Evolutionary conservation across 2,888 invertebrate genomes (phyloP), one percentile per base, ranked within the genome.

Genomic region (Smittia sp.): DNA sequence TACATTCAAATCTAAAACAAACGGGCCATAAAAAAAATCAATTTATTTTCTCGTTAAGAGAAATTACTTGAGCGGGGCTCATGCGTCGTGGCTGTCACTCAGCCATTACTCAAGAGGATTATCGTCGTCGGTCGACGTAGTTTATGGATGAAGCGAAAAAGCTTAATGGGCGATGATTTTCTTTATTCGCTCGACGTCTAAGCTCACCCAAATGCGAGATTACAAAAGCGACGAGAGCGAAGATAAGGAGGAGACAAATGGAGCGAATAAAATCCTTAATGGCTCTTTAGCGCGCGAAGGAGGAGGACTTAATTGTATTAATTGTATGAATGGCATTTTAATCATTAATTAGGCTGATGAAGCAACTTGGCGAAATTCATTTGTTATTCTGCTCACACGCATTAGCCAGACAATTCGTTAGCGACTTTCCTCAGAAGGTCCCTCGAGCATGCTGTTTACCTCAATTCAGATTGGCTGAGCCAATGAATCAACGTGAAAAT

Each of bases 311-410:
- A 69, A 69, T 69, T 69, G 25, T 54, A 69, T 69, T 69, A 72
- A 72, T 58, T 32, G 72, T 62, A 72, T 72, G 72, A 72, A 72
- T 72, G 62, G 72, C 62, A 72, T 72, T 72, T 72, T 72, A 72
- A 72, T 72, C 72, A 54, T 72, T 72, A 58, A 72, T 72, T 72
- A 72, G 62, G 72, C 72, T 62, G 72, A 72, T 72, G 72, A 72
- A 72, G 72, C 72, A 72, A 72, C 72, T 72, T 72, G 58, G 11
- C 13, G 58, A 38, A 11, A 38, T 39, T 25, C 32, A 38, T 52
- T 72, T 24, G 62, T 58, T 72, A 72, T 72, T 32, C 62, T 62
- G 72, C 58, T 22, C 58, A 62, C 72, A 39, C 58, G 52, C 72
- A 62, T 62, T 62, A 38, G 15, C 22, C 9, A 27, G 24, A 41